Conservation (phyloP, 1,140 invertebrate genomes). For the Sitodiplosis mosellana region DNA sequence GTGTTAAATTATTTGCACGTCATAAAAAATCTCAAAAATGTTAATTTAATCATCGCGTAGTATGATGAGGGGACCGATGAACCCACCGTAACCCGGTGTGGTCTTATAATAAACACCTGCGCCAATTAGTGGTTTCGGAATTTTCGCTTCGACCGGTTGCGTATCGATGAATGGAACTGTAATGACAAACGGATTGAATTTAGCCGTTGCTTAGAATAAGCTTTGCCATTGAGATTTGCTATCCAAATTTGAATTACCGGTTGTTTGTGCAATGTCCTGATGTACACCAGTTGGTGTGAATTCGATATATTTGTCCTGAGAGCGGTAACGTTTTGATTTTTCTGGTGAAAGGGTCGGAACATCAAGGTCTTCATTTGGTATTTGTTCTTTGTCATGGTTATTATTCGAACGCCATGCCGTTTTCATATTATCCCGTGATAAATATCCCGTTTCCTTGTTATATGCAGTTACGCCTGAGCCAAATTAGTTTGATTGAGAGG, state of each 20-base stretch:
- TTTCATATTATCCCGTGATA: background rate
- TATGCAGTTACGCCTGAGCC: no score
- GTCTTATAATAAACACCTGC: no score
- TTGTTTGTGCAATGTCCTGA: constrained; percentile 53
- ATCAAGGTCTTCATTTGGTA: constrained; percentile 38
- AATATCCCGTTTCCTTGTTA: background rate
- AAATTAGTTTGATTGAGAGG: no score
- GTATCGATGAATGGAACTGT: background rate
- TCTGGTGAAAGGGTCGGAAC: constrained; percentile 34
- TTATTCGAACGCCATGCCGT: background rate
- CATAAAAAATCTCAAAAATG: no score
- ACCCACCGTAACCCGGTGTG: no score
- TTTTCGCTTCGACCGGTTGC: background rate
- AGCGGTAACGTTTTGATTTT: constrained; percentile 37
- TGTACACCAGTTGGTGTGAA: constrained; percentile 47
- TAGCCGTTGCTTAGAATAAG: background rate
- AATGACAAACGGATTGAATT: background rate
- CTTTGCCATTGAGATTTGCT: background rate
- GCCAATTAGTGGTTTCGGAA: background rate
- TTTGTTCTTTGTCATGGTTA: constrained; percentile 9
- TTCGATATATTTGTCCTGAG: constrained; percentile 46
- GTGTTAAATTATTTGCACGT: no score
- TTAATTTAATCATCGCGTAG: no score
- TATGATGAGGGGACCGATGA: no score
- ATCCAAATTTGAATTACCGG: background rate